Conservation (phyloP, 2,113 vertebrate species). For the Amazona vittata region DNA sequence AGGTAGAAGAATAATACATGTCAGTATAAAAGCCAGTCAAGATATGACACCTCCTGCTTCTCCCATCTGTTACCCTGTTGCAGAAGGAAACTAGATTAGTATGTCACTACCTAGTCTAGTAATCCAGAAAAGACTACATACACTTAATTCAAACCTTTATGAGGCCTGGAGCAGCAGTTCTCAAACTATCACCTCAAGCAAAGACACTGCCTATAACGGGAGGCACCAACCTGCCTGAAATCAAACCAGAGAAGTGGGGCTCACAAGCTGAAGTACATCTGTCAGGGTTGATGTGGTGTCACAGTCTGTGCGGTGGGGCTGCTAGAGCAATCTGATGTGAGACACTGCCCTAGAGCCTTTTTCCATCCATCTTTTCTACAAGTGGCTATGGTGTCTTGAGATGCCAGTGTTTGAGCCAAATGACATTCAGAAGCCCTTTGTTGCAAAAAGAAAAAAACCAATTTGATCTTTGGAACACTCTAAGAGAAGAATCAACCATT, state of each 20-base stretch:
- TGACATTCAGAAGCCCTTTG: not conserved
- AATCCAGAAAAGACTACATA: not conserved
- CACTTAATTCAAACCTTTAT: not conserved
- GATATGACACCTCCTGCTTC: conserved; percentile 45
- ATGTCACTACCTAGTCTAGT: not conserved
- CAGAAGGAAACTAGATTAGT: conserved; percentile 41
- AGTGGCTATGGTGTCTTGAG: not conserved
- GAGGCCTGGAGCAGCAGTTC: not conserved
- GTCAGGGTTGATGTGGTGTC: not conserved
- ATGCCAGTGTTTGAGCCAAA: not conserved
- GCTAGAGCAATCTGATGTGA: not conserved
- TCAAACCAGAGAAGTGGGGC: not conserved
- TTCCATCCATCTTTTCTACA: not conserved
- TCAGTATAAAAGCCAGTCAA: not conserved
- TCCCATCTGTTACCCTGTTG: conserved; percentile 40
- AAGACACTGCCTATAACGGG: not conserved
- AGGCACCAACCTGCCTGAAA: not conserved
- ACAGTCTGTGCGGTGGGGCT: not conserved
- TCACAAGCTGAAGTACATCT: not conserved
- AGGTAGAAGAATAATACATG: not conserved
- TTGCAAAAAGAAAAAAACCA: not conserved
- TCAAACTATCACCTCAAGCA: not conserved
- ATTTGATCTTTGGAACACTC: not conserved
- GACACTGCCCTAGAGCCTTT: not conserved
- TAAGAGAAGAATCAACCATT: not conserved